These are phyloP conservation scores for Cepphus grylle DNA, from an alignment of 2,113 vertebrate species.

Conservation along the genomic window DNA sequence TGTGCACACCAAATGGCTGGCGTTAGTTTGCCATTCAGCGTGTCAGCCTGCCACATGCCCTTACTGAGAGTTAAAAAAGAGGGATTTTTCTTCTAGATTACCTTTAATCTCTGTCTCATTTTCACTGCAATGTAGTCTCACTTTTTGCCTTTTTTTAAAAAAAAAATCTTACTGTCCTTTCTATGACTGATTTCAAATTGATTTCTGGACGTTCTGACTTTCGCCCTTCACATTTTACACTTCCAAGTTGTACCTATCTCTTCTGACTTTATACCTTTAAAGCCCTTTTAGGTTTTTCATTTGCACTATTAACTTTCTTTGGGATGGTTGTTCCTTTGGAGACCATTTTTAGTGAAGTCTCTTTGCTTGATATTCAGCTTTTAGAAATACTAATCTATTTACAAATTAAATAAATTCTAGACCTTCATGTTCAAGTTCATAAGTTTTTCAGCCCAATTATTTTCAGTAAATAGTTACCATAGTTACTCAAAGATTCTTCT, in stretches of 20 bases:
- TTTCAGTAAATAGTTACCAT: conserved; percentile 36
- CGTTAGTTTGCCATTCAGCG: background rate
- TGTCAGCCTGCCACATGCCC: background rate
- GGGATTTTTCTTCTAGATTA: background rate
- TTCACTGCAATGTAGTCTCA: background rate
- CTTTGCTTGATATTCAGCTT: background rate
- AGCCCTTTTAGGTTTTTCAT: background rate
- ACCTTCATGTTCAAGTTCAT: background rate
- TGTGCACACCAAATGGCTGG: background rate
- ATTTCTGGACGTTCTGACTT: background rate
- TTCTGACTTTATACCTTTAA: background rate
- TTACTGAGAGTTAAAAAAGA: background rate
- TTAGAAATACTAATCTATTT: background rate
- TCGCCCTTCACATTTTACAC: background rate
- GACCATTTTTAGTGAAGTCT: background rate
- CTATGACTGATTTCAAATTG: background rate
- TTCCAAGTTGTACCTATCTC: background rate
- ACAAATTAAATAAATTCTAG: background rate
- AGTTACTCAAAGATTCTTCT: background rate
- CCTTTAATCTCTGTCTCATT: background rate
- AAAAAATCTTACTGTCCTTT: background rate
- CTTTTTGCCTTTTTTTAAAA: background rate
- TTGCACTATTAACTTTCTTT: background rate
- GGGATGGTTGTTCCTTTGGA: background rate
- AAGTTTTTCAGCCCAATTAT: conserved; percentile 7